A percentile compares a stretch with the other conserved stretches of the same genome.
Evolutionary conservation across 1,140 invertebrate genomes (phyloP).

Genomic region (Ips typographus): DNA sequence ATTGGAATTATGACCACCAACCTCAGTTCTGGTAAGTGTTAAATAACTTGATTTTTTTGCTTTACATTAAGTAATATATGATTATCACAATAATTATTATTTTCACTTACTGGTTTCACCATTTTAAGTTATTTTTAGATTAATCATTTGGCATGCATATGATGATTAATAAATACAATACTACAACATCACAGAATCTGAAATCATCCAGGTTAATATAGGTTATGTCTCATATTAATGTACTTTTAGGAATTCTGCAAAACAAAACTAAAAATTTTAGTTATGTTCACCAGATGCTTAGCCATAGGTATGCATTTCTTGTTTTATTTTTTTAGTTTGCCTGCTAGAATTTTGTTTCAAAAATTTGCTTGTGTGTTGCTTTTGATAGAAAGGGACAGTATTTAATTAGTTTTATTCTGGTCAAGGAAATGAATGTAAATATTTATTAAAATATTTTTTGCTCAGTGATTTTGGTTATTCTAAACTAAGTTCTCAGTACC

Average conservation of each 20-base stretch:
- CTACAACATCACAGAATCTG: background rate
- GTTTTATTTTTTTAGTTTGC: background rate
- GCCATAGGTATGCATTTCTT: slow-evolving; percentile 20
- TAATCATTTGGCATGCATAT: background rate
- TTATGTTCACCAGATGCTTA: slow-evolving; percentile 19
- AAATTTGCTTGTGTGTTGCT: background rate
- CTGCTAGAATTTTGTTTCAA: background rate
- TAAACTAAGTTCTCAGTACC: too few species aligned
- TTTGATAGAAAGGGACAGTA: too few species aligned
- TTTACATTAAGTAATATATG: too few species aligned
- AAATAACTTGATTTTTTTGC: background rate
- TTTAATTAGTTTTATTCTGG: too few species aligned
- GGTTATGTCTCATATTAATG: too few species aligned
- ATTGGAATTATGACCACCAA: slow-evolving; percentile 47
- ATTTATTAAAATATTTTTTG: too few species aligned
- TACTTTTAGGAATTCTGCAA: background rate
- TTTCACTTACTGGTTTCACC: background rate
- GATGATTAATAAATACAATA: background rate
- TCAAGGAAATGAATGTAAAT: too few species aligned
- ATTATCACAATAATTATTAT: too few species aligned
- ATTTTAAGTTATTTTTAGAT: slow-evolving; percentile 7
- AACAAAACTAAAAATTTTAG: background rate
- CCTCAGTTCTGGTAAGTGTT: slow-evolving; percentile 45
- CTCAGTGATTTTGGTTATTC: too few species aligned
- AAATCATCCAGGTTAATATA: background rate